Evolutionary conservation across 2,888 invertebrate genomes (phyloP), one percentile per base, ranked within the genome.

Genomic region (Conops quadrifasciatus): DNA sequence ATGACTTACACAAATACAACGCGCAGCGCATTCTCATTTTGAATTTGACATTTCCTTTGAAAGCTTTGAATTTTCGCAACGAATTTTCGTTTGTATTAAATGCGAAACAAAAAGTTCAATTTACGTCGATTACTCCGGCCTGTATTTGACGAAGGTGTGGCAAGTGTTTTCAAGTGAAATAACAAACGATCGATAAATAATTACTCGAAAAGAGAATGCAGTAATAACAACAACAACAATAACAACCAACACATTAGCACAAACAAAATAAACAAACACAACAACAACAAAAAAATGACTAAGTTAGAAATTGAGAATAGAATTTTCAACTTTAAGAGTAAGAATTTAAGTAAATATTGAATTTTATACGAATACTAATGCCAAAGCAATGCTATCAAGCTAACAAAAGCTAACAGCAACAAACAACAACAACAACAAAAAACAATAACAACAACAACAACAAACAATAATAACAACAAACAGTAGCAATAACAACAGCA

Each of bases 271-370:
- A 26, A 28, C 2, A 58, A 28, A 19, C n/a, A 28, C 21, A 11
- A 28, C 16, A 15, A 13, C 26, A 58, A 24, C 13, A 58, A 5
- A 26, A 26, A 28, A 16, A 15, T 4, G 26, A 63, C 45, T 63
- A 47, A n/a, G n/a, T 47, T 26, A n/a, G 47, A 47, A 47, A 47
- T 16, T 9, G 24, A 19, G 45, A 24, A 15, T 45, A 26, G 47
- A 63, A 47, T 63, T 63, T 58, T 45, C 63, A 63, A 63, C 63
- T 24, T 63, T 47, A 45, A 28, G 5, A n/a, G 58, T 26, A 63
- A 63, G 45, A 63, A 63, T 47, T 63, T 63, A 63, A 63, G 45
- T 26, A 45, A 63, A 63, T 63, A 63, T 63, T n/a, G 19, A 36
- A 36, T 36, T 36, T 36, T 7, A 36, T 36, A 36, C 36, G 36